Percentiles rank a stretch among this genome's conserved stretches.
phyloP scores from a whole-genome alignment of 2,888 invertebrate species.

The Epinotia ramella region DNA sequence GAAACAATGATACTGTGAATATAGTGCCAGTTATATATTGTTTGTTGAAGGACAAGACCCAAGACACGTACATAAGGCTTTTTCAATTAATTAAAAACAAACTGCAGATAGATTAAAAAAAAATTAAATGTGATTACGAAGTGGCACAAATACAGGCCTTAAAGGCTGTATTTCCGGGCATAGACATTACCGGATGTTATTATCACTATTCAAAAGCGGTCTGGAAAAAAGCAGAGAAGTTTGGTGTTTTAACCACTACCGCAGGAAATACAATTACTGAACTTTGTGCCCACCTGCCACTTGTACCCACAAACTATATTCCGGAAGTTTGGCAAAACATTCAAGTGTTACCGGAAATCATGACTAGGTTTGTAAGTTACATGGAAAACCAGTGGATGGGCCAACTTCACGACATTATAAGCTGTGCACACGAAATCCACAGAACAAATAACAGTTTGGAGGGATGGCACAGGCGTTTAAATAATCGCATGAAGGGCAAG shows the following conservation, averaged over 20 bases:
- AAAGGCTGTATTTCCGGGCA: conserved; percentile 4
- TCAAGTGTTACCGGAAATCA: conserved; percentile 5
- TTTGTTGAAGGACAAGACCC: conserved; percentile 12
- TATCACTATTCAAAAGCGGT: conserved; percentile 8
- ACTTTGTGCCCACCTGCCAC: conserved; percentile 11
- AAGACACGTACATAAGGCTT: conserved; percentile 8
- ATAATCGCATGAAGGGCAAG: conserved; percentile 11
- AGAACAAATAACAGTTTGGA: conserved; percentile 32
- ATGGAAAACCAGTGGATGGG: conserved; percentile 24
- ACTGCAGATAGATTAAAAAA: background rate
- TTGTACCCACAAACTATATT: conserved; percentile 5
- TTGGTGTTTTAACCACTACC: background rate
- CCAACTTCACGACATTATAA: conserved; percentile 20
- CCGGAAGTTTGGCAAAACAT: conserved; percentile 14
- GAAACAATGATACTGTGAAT: background rate
- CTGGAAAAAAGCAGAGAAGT: conserved; percentile 3
- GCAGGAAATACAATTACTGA: conserved; percentile 5
- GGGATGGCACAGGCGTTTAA: conserved; percentile 31
- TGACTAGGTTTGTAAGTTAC: conserved; percentile 4
- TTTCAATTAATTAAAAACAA: conserved; percentile 5
- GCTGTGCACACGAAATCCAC: conserved; percentile 27
- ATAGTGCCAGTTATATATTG: conserved; percentile 16
- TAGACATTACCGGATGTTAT: conserved; percentile 11
- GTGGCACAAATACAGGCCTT: conserved; percentile 5
- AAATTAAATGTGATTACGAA: conserved; percentile 7